Conservation (phyloP, 2,888 invertebrate genomes). For the Nebria brevicollis region DNA sequence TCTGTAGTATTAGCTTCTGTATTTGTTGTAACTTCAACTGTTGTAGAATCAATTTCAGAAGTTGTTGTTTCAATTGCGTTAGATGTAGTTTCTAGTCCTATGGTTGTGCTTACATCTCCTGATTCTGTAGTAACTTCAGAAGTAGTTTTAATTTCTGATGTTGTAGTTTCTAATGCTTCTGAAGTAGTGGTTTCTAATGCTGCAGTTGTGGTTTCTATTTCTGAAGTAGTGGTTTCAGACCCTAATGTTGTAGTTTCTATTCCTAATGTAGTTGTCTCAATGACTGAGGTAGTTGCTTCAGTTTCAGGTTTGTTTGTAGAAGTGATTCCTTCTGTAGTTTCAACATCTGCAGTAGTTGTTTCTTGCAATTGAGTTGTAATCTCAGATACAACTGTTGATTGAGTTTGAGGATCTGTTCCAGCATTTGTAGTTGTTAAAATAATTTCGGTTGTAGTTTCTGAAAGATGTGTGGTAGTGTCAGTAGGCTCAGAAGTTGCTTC, state of each 20-base stretch:
- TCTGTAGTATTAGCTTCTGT: slow-evolving; percentile 38
- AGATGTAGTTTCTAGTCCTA: slow-evolving; percentile 48
- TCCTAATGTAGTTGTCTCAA: slow-evolving; percentile 47
- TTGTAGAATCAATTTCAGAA: slow-evolving; percentile 9
- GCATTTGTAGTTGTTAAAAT: background rate
- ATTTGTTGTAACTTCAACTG: slow-evolving; percentile 19
- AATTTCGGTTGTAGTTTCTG: slow-evolving; percentile 15
- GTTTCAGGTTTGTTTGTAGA: slow-evolving; percentile 44
- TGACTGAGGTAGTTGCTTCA: slow-evolving; percentile 6
- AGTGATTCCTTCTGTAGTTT: background rate
- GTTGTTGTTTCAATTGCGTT: slow-evolving; percentile 50
- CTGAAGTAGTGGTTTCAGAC: slow-evolving; percentile 47
- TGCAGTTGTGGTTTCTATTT: slow-evolving; percentile 37
- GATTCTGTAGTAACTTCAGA: slow-evolving; percentile 53
- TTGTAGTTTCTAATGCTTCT: slow-evolving; percentile 44
- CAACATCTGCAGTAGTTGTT: slow-evolving; percentile 44
- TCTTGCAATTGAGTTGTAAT: slow-evolving; percentile 46
- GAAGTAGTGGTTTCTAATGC: slow-evolving; percentile 45
- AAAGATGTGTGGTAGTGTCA: background rate
- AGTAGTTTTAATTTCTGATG: slow-evolving; percentile 28
- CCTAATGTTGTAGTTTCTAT: too few relatives aligned
- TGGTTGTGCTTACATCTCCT: slow-evolving; percentile 35
- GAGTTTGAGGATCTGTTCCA: background rate
- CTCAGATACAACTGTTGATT: slow-evolving; percentile 48
- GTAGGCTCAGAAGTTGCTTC: background rate